Conservation (phyloP, 2,888 invertebrate genomes). For the Patella depressa region DNA sequence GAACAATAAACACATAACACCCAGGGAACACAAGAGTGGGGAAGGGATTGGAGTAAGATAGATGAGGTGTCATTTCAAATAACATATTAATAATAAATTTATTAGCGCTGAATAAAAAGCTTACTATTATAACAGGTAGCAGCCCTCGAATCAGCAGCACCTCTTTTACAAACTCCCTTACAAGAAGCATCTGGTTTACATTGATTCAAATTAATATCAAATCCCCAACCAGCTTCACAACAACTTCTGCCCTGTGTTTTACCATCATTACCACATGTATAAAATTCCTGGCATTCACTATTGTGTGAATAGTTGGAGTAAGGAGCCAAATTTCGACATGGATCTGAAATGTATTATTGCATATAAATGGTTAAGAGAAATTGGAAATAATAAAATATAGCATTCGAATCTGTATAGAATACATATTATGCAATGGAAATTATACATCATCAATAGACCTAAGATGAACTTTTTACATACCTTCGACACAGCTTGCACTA, state of each 20-base stretch:
- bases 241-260: slow-evolving; percentile 20
- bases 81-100: too few species aligned
- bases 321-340: slow-evolving; percentile 21
- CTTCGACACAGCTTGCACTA: slow-evolving; percentile 24
- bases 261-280: slow-evolving; percentile 27
- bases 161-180: slow-evolving; percentile 25
- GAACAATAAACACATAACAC: too few species aligned
- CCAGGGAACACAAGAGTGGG: too few species aligned
- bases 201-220: slow-evolving; percentile 1
- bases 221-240: slow-evolving; percentile 33
- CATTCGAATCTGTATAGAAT: too few species aligned
- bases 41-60: too few species aligned
- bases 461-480: slow-evolving; percentile 14
- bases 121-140: not conserved
- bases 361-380: too few species aligned
- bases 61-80: too few species aligned
- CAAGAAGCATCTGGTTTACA: slow-evolving; percentile 32
- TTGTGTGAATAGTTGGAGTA: slow-evolving; percentile 22
- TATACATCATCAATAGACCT: not conserved
- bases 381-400: too few species aligned
- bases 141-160: not conserved
- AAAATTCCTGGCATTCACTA: slow-evolving; percentile 30
- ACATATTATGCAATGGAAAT: not conserved
- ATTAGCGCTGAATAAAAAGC: too few species aligned
- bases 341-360: slow-evolving; percentile 22